These are phyloP conservation scores for Hassar affinis DNA, from an alignment of 2,113 vertebrate genomes.

Conservation along the genomic window DNA sequence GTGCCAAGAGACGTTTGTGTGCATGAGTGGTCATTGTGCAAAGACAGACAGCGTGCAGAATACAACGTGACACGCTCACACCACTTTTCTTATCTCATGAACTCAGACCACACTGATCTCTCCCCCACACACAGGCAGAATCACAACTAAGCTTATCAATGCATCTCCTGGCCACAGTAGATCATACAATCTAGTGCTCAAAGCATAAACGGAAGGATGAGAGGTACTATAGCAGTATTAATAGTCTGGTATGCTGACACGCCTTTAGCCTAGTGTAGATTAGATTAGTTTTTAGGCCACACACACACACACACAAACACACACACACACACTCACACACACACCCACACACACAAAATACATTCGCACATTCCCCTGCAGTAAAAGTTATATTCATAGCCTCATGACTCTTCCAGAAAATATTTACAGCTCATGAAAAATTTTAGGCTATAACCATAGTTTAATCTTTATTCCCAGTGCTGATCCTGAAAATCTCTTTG, in stretches of 20 bases:
- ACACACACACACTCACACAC: not conserved
- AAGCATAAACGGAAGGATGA: slow-evolving; percentile 25
- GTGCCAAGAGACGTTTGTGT: slow-evolving; percentile 22
- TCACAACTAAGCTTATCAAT: slow-evolving; percentile 22
- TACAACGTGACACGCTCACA: slow-evolving; percentile 25
- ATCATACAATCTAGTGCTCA: slow-evolving; percentile 28
- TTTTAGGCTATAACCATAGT: not conserved
- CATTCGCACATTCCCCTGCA: not conserved
- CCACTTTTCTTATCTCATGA: not conserved
- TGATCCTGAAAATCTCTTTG: not conserved
- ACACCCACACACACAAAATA: not conserved
- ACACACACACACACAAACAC: not conserved
- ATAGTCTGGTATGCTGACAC: not conserved
- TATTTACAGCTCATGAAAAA: not conserved
- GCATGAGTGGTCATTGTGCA: not conserved
- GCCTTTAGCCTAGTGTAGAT: not conserved
- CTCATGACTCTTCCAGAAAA: not conserved
- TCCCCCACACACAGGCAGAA: not conserved
- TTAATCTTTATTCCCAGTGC: not conserved
- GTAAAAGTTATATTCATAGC: not conserved
- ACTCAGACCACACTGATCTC: slow-evolving; percentile 3
- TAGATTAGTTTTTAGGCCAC: not conserved
- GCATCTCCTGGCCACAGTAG: not conserved
- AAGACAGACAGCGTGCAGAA: slow-evolving; percentile 38
- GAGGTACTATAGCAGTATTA: not conserved